Conservation (phyloP, 2,888 invertebrate genomes). For the Xanthorhoe spadicearia region DNA sequence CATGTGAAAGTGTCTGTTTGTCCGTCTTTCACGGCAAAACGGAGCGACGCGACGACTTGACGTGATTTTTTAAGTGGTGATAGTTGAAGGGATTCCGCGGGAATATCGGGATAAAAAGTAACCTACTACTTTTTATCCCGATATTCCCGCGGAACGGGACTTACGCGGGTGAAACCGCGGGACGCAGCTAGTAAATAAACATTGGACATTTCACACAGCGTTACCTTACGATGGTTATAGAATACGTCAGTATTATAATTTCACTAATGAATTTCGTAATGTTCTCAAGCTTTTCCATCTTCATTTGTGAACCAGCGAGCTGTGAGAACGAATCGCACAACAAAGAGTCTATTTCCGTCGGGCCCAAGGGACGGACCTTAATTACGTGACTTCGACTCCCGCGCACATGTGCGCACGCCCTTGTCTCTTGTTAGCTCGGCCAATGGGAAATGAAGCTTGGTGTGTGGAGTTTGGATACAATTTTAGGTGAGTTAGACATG, state of each 20-base stretch:
- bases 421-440: constrained; percentile 6
- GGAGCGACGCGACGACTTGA: no score
- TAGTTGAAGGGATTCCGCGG: no score
- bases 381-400: constrained; percentile 63
- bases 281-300: constrained; percentile 19
- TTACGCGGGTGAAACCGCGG: no score
- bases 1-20: no score
- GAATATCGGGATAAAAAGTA: no score
- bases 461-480: not conserved
- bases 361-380: constrained; percentile 63
- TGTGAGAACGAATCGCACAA: constrained; percentile 42
- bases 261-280: constrained; percentile 3
- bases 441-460: constrained; percentile 10
- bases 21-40: no score
- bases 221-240: no score
- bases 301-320: constrained; percentile 30
- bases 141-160: no score
- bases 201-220: no score
- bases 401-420: constrained; percentile 49
- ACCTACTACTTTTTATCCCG: no score
- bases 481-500: not conserved
- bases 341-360: constrained; percentile 62
- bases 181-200: no score
- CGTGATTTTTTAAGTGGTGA: no score
- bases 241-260: not conserved